Conservation (phyloP, 2,797 vertebrate species). For the Eleutherodactylus coqui region DNA sequence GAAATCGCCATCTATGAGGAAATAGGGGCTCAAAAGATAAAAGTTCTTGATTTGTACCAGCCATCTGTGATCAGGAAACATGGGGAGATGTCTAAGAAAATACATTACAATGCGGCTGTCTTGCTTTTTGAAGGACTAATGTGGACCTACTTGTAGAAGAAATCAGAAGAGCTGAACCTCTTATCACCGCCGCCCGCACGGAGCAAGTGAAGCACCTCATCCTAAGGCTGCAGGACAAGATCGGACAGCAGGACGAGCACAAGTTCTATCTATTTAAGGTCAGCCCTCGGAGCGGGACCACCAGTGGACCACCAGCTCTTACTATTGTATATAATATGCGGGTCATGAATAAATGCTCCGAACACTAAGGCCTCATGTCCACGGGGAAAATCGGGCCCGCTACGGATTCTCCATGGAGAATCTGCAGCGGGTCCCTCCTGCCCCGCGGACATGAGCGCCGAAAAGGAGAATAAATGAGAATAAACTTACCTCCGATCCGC, state of each 20-base stretch:
- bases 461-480: no score
- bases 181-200: constrained; percentile 83
- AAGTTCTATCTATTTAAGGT: constrained; percentile 91
- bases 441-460: no score
- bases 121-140: constrained; percentile 78
- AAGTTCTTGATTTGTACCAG: no score
- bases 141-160: constrained; percentile 81
- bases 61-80: neutral
- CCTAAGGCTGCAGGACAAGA: constrained; percentile 86
- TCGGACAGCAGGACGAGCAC: constrained; percentile 80
- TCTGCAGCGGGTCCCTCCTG: no score
- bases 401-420: no score
- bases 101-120: neutral
- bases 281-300: constrained; percentile 50
- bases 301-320: neutral
- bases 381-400: no score
- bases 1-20: no score
- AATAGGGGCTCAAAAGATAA: no score
- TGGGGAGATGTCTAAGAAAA: neutral
- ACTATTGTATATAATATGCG: neutral
- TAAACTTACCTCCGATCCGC: no score
- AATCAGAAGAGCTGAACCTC: constrained; percentile 84
- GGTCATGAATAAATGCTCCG: no score
- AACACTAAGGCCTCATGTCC: no score
- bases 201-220: constrained; percentile 85